Evolutionary conservation across 2,888 invertebrate species (phyloP).

Genomic region (Hirtodrosophila trivittata): DNA sequence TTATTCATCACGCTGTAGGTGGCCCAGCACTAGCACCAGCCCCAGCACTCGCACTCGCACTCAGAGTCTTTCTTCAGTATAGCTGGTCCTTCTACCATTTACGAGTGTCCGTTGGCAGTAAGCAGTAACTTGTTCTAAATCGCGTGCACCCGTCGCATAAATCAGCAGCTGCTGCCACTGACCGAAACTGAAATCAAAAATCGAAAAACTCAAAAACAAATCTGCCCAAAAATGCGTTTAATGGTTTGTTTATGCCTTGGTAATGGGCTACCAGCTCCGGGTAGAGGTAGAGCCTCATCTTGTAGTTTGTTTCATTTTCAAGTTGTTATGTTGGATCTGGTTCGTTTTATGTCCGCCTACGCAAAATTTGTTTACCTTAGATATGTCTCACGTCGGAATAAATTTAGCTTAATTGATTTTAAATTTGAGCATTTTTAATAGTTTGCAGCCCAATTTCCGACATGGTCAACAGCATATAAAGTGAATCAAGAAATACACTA

Average conservation of each 20-base stretch:
- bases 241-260: conserved; percentile 69
- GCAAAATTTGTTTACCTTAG: conserved; percentile 47
- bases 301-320: conserved; percentile 35
- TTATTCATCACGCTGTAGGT: conserved; percentile 73
- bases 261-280: conserved; percentile 57
- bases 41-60: background rate
- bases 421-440: conserved; percentile 71
- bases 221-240: conserved; percentile 43
- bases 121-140: conserved; percentile 57
- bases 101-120: background rate
- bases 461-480: conserved; percentile 45
- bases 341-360: conserved; percentile 63
- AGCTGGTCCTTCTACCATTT: conserved; percentile 24
- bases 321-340: conserved; percentile 25
- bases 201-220: conserved; percentile 18
- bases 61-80: background rate
- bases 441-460: conserved; percentile 63
- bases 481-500: conserved; percentile 40
- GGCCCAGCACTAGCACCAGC: conserved; percentile 30
- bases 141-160: conserved; percentile 66
- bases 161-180: conserved; percentile 44
- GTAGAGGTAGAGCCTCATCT: conserved; percentile 11
- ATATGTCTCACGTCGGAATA: conserved; percentile 74
- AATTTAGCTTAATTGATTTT: conserved; percentile 78
- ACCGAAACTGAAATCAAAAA: conserved; percentile 27